Percentiles rank a stretch among this genome's conserved stretches.
phyloP scores from a whole-genome alignment of 2,797 vertebrate genomes.

The Spondyliosoma cantharus region DNA sequence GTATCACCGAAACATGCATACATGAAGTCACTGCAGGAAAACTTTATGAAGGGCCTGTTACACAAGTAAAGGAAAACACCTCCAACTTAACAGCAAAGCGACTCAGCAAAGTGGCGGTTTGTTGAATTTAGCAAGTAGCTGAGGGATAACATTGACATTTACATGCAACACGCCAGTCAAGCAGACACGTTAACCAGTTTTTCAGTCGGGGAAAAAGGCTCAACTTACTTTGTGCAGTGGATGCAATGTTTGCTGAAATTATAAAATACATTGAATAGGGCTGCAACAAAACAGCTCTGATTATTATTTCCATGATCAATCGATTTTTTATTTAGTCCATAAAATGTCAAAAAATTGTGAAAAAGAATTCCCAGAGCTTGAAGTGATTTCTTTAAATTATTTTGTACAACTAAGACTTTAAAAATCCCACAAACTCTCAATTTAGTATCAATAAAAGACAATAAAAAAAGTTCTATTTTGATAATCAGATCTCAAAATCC shows the following conservation, averaged over 20 bases:
- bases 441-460: no score
- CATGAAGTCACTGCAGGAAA: no score
- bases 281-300: no score
- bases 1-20: not conserved
- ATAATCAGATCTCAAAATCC: no score
- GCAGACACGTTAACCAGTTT: slow-evolving; percentile 31
- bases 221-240: not conserved
- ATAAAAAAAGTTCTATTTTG: no score
- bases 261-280: not conserved
- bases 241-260: not conserved
- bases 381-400: no score
- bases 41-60: slow-evolving; percentile 25
- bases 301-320: no score
- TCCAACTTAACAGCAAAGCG: slow-evolving; percentile 25
- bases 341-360: no score
- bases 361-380: no score
- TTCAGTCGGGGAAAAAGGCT: slow-evolving; percentile 12
- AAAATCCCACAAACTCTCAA: no score
- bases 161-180: slow-evolving; percentile 46
- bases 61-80: slow-evolving; percentile 28
- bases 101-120: slow-evolving; percentile 49
- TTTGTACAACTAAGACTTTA: no score
- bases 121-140: slow-evolving; percentile 78
- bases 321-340: no score
- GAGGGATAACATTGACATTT: slow-evolving; percentile 75